Conservation (phyloP, 2,888 invertebrate species). For the Limnephilus auricula region DNA sequence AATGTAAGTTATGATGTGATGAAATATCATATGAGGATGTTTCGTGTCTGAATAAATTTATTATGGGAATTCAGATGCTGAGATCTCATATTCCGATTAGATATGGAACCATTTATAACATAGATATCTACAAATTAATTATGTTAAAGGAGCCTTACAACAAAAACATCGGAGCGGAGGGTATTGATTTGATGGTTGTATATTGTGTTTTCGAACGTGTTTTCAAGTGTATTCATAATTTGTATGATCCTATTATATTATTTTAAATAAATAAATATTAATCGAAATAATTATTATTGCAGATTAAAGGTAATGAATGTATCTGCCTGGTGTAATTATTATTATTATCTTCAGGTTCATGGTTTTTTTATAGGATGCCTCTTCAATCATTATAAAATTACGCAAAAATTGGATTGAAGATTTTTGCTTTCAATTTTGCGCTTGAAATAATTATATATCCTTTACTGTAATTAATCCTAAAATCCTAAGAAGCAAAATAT, state of each 20-base stretch:
- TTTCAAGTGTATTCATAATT: not conserved
- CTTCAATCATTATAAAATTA: not conserved
- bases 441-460: not conserved
- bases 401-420: not conserved
- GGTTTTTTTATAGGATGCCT: not conserved
- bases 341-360: not conserved
- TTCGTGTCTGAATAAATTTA: too few species aligned
- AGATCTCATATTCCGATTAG: too few species aligned
- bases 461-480: not conserved
- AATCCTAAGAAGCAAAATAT: not conserved
- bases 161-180: not conserved
- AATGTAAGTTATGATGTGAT: too few species aligned
- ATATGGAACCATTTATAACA: too few species aligned
- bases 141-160: not conserved
- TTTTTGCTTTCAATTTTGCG: not conserved
- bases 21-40: too few species aligned
- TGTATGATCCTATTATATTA: not conserved
- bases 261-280: too few species aligned
- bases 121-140: too few species aligned
- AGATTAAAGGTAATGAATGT: too few species aligned
- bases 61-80: too few species aligned
- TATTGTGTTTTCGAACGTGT: not conserved
- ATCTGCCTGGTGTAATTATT: too few species aligned
- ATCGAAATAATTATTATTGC: too few species aligned
- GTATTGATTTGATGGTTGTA: not conserved